Evolutionary conservation across 2,888 invertebrate genomes (phyloP).

Genomic region (Adelphocoris suturalis): DNA sequence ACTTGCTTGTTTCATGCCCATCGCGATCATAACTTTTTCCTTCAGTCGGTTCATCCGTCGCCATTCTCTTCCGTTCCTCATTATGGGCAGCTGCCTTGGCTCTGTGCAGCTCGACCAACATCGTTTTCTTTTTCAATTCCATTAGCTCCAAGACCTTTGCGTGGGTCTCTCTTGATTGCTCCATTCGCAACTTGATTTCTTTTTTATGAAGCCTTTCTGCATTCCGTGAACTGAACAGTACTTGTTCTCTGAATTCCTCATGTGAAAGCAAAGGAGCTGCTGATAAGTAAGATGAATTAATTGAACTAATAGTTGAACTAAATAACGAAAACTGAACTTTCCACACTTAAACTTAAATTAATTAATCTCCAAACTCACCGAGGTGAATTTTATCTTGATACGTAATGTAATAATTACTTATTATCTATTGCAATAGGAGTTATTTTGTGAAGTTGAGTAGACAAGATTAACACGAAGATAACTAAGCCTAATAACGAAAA

Average conservation of each 20-base stretch:
- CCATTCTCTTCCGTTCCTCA: background rate
- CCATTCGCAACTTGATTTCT: background rate
- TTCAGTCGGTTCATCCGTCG: background rate
- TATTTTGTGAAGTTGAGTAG: too few relatives aligned
- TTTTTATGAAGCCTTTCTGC: background rate
- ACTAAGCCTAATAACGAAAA: too few relatives aligned
- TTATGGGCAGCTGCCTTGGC: background rate
- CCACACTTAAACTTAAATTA: too few relatives aligned
- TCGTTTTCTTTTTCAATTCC: background rate
- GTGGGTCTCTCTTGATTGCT: background rate
- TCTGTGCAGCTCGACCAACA: background rate
- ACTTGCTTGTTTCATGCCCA: background rate
- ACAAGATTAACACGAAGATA: too few relatives aligned
- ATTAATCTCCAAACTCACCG: too few relatives aligned
- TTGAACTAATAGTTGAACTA: too few relatives aligned
- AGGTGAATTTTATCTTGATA: too few relatives aligned
- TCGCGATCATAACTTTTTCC: background rate
- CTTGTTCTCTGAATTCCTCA: background rate
- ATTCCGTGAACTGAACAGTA: background rate
- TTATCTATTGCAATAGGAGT: too few relatives aligned
- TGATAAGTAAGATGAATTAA: too few relatives aligned
- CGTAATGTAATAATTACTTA: too few relatives aligned
- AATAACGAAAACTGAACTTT: too few relatives aligned
- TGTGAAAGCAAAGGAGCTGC: too few relatives aligned
- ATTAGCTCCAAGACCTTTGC: background rate